Evolutionary conservation across 2,888 invertebrate genomes (phyloP), one percentile per base, ranked within the genome.

Genomic region (Acleris literana): DNA sequence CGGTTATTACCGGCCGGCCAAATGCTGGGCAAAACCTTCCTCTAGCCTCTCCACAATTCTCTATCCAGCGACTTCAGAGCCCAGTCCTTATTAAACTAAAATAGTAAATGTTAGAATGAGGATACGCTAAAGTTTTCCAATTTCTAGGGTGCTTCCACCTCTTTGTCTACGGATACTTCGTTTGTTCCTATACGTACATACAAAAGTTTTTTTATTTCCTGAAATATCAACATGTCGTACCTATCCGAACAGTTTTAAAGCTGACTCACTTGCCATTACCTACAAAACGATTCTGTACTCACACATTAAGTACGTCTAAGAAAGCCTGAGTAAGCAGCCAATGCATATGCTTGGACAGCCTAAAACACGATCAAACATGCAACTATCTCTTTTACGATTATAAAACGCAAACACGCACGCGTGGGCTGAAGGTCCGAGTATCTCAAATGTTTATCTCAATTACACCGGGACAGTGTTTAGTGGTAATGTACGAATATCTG

Each of bases 331-430:
- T 57, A 46, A 46, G 56, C 43, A 43, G 20, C 56, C 46, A 57
- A 46, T 58, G 20, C 49, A n/a, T 52, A 51, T 48, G 63, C 53
- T 59, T 22, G 39, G n/a, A 58, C 53, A 49, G 22, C 43, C 33
- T 57, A 46, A 55, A 59, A 44, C 49, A 56, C 54, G 44, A 20
- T 33, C 43, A 17, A 59, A 54, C 67, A 68, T 43, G 63, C 58
- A 63, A 63, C 63, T 53, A 63, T 63, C 51, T 48, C 68, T 59
- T 63, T 61, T 33, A 65, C 60, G 60, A 61, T 61, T 56, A 56
- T 65, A 65, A 65, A 56, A 56, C 51, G 60, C 55, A 55, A 55
- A 51, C 65, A 55, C 43, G 60, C 64, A 44, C 13, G 33, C 60
- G 22, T 51, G 60, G 54, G 54, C 43, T 22, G 18, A 33, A 18